Base-by-base conservation (phyloP, 1,140 invertebrate species). In the Drosophila takahashii region DNA sequence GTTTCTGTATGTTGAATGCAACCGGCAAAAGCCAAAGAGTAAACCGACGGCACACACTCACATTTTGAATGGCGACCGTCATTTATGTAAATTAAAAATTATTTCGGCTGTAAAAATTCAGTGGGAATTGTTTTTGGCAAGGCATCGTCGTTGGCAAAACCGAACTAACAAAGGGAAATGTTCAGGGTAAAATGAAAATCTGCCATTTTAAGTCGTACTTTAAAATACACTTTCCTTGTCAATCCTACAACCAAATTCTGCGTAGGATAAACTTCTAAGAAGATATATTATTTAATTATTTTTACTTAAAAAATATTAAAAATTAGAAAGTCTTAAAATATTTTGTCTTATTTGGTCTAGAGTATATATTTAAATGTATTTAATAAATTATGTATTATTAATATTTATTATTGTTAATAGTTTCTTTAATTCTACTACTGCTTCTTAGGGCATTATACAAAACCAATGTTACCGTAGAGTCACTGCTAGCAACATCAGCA, bases 81-180 rank as follows among this genome's bases (percentile, higher is more conserved):
- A 86, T 86, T 86, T 86, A 86, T 86, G 83, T 86, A 86, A 86
- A 86, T 86, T 86, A 87, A 78, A 86, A 86, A 87, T 86, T 87
- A 86, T 86, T 87, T 85, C 77, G 62, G 73, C 72, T 85, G 77
- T 85, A 77, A 84, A 85, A 84, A 80, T 84, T 76, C 83, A 87
- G 75, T 81, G 79, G 79, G 61, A 86, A 86, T 86, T 86, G 83
- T 86, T 86, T 87, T 86, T 86, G 83, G 83, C 83, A 83, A 77
- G 77, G 56, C 72, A 57, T 16, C 34, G 52, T 45, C 50, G 50
- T 51, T 32, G 51, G 32, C 76, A 42, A 75, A 50, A 18, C 1
- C 5, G n/a, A 34, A 27, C 41, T 53, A 50, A 67, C 37, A 64
- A 51, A 45, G 10, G 44, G 48, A 36, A 65, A 57, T n/a, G 39